Percentiles rank a stretch among this genome's conserved stretches.
phyloP scores from a whole-genome alignment of 2,797 vertebrate genomes.

The Carduelis carduelis region DNA sequence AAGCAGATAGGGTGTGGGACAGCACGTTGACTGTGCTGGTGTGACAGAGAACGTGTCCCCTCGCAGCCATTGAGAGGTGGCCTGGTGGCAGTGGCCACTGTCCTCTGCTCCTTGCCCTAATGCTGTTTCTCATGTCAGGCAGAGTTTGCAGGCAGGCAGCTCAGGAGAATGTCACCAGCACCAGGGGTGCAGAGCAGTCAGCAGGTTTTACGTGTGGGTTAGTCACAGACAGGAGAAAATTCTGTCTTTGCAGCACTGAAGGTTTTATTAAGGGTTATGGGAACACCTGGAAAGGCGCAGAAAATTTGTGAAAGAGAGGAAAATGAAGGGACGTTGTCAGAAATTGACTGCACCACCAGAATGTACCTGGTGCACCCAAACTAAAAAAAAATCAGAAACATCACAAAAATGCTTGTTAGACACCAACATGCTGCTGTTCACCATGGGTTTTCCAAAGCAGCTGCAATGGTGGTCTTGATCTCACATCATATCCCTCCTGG shows the following conservation, averaged over 20 bases:
- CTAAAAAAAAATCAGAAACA: neutral
- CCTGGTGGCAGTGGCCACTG: neutral
- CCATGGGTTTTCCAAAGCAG: neutral
- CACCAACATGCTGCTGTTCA: neutral
- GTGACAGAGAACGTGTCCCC: accelerated
- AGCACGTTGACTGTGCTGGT: accelerated
- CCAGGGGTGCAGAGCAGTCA: accelerated
- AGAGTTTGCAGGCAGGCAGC: neutral
- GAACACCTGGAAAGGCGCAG: neutral
- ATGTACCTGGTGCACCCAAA: accelerated
- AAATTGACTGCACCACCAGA: neutral
- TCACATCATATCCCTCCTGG: neutral
- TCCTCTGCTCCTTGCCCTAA: neutral
- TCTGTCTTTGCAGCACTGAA: neutral
- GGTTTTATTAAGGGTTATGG: neutral
- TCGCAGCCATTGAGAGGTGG: accelerated
- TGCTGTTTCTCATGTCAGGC: neutral
- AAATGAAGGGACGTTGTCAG: neutral
- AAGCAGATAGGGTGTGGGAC: neutral
- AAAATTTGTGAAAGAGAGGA: neutral
- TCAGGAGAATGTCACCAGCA: neutral
- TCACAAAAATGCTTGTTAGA: neutral
- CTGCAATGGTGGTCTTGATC: neutral
- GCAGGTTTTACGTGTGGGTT: neutral
- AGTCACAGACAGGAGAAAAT: neutral